A percentile compares a stretch with the other conserved stretches of the same genome.
Evolutionary conservation across 2,888 invertebrate species (phyloP).

Genomic region (Acleris holmiana): DNA sequence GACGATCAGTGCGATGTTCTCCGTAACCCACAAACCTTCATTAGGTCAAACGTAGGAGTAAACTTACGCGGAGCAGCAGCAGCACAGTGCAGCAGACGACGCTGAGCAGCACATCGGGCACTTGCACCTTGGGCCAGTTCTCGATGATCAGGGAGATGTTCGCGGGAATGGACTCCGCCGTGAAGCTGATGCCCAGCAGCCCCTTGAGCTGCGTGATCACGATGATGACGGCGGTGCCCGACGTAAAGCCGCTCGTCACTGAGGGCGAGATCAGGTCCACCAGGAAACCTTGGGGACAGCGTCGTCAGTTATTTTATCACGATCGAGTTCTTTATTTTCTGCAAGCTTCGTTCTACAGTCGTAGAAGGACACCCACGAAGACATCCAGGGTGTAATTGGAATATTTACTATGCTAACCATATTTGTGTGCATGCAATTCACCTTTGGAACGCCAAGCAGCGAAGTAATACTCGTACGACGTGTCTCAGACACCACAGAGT

Average conservation of each 20-base stretch:
- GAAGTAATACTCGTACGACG: no score
- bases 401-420: no score
- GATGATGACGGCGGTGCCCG: conserved; percentile 92
- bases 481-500: no score
- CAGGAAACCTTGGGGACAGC: conserved; percentile 87
- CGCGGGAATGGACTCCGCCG: conserved; percentile 87
- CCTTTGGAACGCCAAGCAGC: no score
- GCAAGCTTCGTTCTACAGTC: no score
- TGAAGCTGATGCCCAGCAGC: conserved; percentile 88
- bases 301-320: neutral
- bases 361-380: no score
- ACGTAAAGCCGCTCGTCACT: conserved; percentile 93
- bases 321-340: neutral
- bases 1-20: no score
- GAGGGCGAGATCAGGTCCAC: conserved; percentile 93
- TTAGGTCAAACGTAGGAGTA: neutral
- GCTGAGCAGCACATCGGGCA: conserved; percentile 87
- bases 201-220: conserved; percentile 90
- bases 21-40: neutral
- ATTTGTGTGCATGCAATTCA: no score
- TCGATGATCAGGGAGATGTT: conserved; percentile 79
- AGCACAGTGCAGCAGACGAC: conserved; percentile 86
- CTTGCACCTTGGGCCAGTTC: conserved; percentile 77
- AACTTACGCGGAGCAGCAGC: conserved; percentile 86
- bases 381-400: no score